phyloP scores from a whole-genome alignment of 1,140 invertebrate genomes.

The Neuroterus valhalla region DNA sequence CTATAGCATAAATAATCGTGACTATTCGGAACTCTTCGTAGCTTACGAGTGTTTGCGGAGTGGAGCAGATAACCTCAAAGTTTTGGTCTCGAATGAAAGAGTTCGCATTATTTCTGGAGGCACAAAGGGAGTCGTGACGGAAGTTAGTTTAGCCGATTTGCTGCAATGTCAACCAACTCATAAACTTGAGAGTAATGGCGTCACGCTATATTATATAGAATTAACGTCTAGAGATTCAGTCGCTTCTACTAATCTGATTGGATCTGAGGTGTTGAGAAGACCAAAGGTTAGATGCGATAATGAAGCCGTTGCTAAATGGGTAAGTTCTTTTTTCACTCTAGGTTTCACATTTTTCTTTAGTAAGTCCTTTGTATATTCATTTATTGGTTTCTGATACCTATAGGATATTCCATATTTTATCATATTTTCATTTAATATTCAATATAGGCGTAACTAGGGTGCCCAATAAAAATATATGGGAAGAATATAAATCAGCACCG shows the following conservation, averaged over 20 bases:
- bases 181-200: constrained; percentile 73
- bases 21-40: constrained; percentile 88
- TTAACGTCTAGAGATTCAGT: constrained; percentile 80
- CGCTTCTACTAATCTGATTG: constrained; percentile 67
- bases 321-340: constrained; percentile 71
- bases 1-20: constrained; percentile 85
- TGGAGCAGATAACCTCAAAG: constrained; percentile 84
- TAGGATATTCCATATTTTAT: too few relatives aligned
- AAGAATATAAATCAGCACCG: too few relatives aligned
- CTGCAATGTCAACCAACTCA: constrained; percentile 77
- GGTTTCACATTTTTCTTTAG: constrained; percentile 17
- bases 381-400: too few relatives aligned
- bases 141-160: constrained; percentile 75
- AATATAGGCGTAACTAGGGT: too few relatives aligned
- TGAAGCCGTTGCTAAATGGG: constrained; percentile 85
- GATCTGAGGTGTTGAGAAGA: constrained; percentile 77
- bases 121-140: constrained; percentile 70
- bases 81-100: constrained; percentile 79
- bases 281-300: constrained; percentile 90
- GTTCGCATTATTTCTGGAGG: constrained; percentile 71
- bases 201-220: constrained; percentile 83
- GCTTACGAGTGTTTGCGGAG: constrained; percentile 87
- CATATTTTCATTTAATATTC: too few relatives aligned
- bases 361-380: background rate
- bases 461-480: too few relatives aligned